phyloP scores from a whole-genome alignment of 2,113 vertebrate species.

The Orycteropus afer region DNA sequence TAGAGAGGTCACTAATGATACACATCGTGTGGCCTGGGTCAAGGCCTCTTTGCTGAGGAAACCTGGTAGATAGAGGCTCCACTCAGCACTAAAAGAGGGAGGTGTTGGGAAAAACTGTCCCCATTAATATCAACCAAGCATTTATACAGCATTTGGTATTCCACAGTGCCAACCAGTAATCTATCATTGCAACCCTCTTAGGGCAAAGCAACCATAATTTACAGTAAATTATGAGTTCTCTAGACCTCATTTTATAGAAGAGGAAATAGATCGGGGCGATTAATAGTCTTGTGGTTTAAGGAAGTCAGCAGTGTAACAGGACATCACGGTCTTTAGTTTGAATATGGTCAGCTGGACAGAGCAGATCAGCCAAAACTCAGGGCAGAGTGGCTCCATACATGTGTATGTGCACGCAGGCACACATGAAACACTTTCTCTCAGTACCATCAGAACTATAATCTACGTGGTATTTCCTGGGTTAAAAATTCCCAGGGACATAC shows the following conservation, averaged over 20 bases:
- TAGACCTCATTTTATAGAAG: not conserved
- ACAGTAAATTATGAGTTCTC: not conserved
- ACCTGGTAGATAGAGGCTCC: not conserved
- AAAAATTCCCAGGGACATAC: not conserved
- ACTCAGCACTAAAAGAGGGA: not conserved
- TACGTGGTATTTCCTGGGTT: constrained; percentile 21
- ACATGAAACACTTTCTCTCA: not conserved
- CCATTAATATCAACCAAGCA: constrained; percentile 6
- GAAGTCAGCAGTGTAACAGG: not conserved
- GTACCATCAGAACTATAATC: constrained; percentile 15
- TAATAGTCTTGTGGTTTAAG: not conserved
- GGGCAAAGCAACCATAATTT: constrained; percentile 10
- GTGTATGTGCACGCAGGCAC: not conserved
- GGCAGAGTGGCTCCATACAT: not conserved
- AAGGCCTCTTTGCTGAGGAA: constrained; percentile 5
- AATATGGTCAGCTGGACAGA: not conserved
- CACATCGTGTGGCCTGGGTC: not conserved
- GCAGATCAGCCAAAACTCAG: not conserved
- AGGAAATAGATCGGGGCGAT: constrained; percentile 15
- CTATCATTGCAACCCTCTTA: not conserved
- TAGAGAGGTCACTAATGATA: not conserved
- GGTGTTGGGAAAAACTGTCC: not conserved
- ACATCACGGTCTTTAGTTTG: not conserved
- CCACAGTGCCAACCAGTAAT: not conserved
- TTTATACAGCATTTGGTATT: not conserved